Conservation (phyloP, 2,797 vertebrate species). For the Peromyscus attwateri region DNA sequence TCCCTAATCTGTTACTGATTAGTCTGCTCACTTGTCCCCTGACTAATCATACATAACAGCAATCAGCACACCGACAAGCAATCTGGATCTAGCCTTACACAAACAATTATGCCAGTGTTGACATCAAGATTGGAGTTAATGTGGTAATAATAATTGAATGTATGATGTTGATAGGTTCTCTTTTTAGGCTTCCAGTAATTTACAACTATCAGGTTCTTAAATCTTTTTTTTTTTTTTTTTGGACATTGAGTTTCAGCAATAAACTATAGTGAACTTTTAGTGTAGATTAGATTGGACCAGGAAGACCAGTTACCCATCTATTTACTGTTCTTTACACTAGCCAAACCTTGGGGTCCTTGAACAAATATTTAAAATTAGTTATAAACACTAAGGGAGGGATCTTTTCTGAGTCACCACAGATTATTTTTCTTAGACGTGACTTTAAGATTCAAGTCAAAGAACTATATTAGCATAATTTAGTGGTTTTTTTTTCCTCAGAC, state of each 20-base stretch:
- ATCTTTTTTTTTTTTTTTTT: constrained; percentile 31
- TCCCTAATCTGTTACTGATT: neutral
- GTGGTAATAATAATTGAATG: constrained; percentile 31
- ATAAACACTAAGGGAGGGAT: neutral
- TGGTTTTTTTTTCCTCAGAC: neutral
- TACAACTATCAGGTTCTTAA: neutral
- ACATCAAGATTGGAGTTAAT: constrained; percentile 12
- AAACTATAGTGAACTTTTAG: neutral
- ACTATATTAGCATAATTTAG: neutral
- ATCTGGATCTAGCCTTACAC: neutral
- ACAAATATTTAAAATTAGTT: constrained; percentile 15
- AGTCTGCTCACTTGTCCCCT: neutral
- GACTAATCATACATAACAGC: neutral
- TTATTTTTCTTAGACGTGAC: constrained; percentile 34
- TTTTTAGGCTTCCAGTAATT: neutral
- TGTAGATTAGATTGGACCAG: neutral
- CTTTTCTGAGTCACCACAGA: constrained; percentile 1
- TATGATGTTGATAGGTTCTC: neutral
- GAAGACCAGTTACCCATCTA: neutral
- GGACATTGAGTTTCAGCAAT: constrained; percentile 34
- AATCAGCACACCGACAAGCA: constrained; percentile 54
- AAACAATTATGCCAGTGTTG: neutral
- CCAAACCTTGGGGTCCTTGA: neutral
- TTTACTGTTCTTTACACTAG: neutral
- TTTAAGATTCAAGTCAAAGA: constrained; percentile 52